These are phyloP conservation scores for Drosophila trapezifrons DNA, from an alignment of 1,140 invertebrate genomes.

Conservation along the genomic window DNA sequence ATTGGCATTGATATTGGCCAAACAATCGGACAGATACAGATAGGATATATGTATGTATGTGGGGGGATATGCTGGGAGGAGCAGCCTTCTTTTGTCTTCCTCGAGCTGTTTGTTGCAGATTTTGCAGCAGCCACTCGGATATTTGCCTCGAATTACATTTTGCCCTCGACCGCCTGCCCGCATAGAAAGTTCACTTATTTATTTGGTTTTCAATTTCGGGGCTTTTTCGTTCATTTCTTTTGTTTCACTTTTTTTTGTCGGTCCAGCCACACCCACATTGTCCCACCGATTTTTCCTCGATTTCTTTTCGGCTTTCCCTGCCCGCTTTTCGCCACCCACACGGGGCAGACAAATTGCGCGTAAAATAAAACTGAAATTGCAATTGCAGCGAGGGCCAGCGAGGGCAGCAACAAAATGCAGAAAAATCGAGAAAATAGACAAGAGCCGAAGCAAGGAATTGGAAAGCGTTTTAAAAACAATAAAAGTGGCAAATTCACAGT, in stretches of 20 bases:
- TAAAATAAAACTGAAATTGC: constrained; percentile 62
- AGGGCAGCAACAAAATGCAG: constrained; percentile 3
- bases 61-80: too few species aligned
- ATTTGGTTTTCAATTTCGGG: constrained; percentile 60
- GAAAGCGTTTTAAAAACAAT: constrained; percentile 65
- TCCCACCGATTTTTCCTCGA: constrained; percentile 1
- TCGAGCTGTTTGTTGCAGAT: constrained; percentile 37
- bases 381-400: constrained; percentile 16
- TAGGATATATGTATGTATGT: not conserved
- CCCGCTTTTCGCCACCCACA: not conserved
- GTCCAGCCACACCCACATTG: not conserved
- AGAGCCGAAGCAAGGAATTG: constrained; percentile 40
- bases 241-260: constrained; percentile 24
- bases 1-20: constrained; percentile 54
- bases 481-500: constrained; percentile 56
- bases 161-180: constrained; percentile 2
- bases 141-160: constrained; percentile 54
- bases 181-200: constrained; percentile 55
- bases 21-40: constrained; percentile 39
- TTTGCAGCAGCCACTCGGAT: constrained; percentile 43
- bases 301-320: constrained; percentile 3
- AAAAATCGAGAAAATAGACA: constrained; percentile 27
- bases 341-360: constrained; percentile 59
- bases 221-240: constrained; percentile 30
- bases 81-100: constrained; percentile 10